phyloP scores from a whole-genome alignment of 2,888 invertebrate species.

The Hypolimnas misippus region DNA sequence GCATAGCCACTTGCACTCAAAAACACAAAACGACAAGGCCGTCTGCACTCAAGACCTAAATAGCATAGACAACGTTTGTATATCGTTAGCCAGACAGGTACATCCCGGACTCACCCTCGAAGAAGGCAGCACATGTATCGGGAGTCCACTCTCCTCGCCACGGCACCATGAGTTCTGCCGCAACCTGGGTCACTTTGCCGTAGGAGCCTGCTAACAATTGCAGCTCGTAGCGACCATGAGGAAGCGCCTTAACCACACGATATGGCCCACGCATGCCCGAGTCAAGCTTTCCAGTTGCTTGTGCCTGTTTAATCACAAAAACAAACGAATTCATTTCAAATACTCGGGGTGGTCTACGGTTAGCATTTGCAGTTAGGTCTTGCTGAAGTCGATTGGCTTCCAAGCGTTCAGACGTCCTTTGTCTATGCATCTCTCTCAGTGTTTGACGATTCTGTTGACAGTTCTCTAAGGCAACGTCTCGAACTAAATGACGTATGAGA shows the following conservation, averaged over 20 bases:
- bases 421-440: not conserved
- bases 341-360: not conserved
- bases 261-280: constrained; percentile 41
- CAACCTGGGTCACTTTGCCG: constrained; percentile 35
- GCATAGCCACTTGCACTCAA: too few species aligned
- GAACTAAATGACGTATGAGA: not conserved
- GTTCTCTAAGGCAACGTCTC: not conserved
- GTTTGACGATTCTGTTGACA: not conserved
- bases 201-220: constrained; percentile 33
- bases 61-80: too few species aligned
- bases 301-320: constrained; percentile 31
- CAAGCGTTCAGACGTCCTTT: not conserved
- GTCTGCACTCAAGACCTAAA: too few species aligned
- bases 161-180: constrained; percentile 32
- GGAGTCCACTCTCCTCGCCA: constrained; percentile 31
- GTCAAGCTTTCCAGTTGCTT: constrained; percentile 27
- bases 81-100: too few species aligned
- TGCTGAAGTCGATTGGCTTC: not conserved
- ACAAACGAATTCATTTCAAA: constrained; percentile 24
- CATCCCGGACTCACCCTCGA: not conserved
- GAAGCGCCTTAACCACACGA: constrained; percentile 27
- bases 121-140: constrained; percentile 13
- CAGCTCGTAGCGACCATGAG: constrained; percentile 34
- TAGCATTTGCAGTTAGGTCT: not conserved
- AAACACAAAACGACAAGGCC: too few species aligned